A percentile compares a stretch with the other conserved stretches of the same genome.
These are phyloP conservation scores for Ennomos erosarius DNA, from an alignment of 2,888 invertebrate genomes.

Conservation along the genomic window DNA sequence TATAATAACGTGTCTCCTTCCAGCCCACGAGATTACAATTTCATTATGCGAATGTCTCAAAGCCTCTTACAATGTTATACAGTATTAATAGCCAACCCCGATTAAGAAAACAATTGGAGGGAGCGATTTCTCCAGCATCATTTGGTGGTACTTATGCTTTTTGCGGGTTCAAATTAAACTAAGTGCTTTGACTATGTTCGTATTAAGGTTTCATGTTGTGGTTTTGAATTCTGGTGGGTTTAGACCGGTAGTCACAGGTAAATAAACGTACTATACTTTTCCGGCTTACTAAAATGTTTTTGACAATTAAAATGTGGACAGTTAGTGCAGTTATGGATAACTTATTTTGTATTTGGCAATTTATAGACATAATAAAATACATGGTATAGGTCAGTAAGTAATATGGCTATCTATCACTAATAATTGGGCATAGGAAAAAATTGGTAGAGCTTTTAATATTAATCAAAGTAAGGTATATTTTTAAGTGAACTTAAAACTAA, in stretches of 20 bases:
- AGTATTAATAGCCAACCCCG: too few species aligned
- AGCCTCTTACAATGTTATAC: not conserved
- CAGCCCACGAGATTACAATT: conserved; percentile 59
- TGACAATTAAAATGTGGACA: conserved; percentile 76
- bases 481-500: too few species aligned
- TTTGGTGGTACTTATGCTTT: not conserved
- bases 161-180: not conserved
- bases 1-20: conserved; percentile 42
- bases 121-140: too few species aligned
- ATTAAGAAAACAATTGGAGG: too few species aligned
- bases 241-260: conserved; percentile 51
- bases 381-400: too few species aligned
- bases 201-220: not conserved
- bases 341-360: conserved; percentile 75
- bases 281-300: conserved; percentile 79
- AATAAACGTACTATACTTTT: conserved; percentile 79
- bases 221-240: not conserved
- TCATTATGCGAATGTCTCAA: conserved; percentile 60
- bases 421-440: too few species aligned
- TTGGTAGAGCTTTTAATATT: too few species aligned
- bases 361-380: conserved; percentile 36
- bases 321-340: conserved; percentile 58
- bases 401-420: too few species aligned
- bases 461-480: too few species aligned
- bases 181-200: not conserved